Conservation (phyloP, 53 echinoderm and acorn worm species). For the Mesocentrotus franciscanus region DNA sequence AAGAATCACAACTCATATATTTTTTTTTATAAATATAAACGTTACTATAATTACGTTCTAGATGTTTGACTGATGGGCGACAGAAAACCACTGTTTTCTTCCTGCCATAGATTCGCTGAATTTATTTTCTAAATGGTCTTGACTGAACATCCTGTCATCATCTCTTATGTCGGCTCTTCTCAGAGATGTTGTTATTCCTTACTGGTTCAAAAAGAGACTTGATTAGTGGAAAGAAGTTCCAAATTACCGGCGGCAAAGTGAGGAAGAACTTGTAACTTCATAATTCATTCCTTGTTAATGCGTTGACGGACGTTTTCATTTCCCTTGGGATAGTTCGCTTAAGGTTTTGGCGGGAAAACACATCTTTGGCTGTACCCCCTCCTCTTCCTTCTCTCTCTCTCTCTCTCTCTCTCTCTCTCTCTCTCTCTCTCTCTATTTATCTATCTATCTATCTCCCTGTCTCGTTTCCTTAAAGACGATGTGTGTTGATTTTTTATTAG, state of each 20-base stretch:
- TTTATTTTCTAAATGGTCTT: background rate
- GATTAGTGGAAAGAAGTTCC: slow-evolving; percentile 36
- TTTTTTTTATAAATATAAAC: background rate
- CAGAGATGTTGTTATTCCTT: slow-evolving; percentile 12
- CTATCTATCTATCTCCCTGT: background rate
- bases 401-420: background rate
- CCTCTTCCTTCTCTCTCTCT: background rate
- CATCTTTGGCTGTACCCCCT: background rate
- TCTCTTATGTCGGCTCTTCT: background rate
- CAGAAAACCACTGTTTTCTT: background rate
- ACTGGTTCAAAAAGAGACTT: background rate
- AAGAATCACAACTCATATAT: too few species aligned
- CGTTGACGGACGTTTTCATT: slow-evolving; percentile 39
- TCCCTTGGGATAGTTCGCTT: background rate
- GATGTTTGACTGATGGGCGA: background rate
- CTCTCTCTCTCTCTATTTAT: background rate
- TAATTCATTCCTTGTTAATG: slow-evolving; percentile 34
- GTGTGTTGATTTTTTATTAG: background rate
- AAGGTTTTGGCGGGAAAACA: slow-evolving; percentile 44
- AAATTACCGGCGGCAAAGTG: slow-evolving; percentile 36
- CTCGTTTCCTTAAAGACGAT: too few species aligned
- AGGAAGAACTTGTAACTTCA: slow-evolving; percentile 30
- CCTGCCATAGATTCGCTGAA: background rate
- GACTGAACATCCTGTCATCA: slow-evolving; percentile 18
- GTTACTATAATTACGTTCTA: background rate